Evolutionary conservation across 64 coral and sea anemone genomes (phyloP), one percentile per base, ranked within the genome.

Genomic region (Pachyseris speciosa): DNA sequence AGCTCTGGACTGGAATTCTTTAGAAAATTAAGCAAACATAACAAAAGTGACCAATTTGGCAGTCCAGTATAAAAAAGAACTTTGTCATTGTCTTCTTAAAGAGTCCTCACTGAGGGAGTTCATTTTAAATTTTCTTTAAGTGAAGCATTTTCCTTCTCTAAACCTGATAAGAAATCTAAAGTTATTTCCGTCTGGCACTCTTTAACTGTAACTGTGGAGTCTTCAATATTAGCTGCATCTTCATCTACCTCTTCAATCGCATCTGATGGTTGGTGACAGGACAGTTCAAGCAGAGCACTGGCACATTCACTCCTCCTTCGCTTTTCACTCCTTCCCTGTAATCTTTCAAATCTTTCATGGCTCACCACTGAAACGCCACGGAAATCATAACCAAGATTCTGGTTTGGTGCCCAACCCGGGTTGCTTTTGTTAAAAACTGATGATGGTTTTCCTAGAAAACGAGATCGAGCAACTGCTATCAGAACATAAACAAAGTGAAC

Each of bases 361-460:
- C 37, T 89, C 34, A n/a, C 65, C 39, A 55, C 34, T 64, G 77
- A 67, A 36, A 80, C 53, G 47, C 50, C 74, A 30, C 74, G 29
- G 26, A 49, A 90, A 40, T 80, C 80, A 52, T 90, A 61, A 72
- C 45, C 89, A 57, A 73, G 27, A 37, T 84, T 91, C 52, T 84
- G 78, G 19, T 63, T 67, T 39, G 89, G 89, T 48, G 78, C 66
- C 78, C 75, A 91, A 66, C 83, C 89, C 9, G 50, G 48, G 66
- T 83, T 83, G 49, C 83, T 51, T 72, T 73, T 51, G 22, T 89
- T 75, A 36, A 53, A 91, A n/a, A 91, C 15, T 30, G 89, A 36
- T 43, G 64, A n/a, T 83, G 89, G 89, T 72, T 91, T 91, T 65
- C 89, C 89, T 90, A 42, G 24, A 50, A 26, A 81, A 89, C 79